Base-by-base conservation (phyloP, 2,113 vertebrate species). In the Aspidoscelis tigris region DNA sequence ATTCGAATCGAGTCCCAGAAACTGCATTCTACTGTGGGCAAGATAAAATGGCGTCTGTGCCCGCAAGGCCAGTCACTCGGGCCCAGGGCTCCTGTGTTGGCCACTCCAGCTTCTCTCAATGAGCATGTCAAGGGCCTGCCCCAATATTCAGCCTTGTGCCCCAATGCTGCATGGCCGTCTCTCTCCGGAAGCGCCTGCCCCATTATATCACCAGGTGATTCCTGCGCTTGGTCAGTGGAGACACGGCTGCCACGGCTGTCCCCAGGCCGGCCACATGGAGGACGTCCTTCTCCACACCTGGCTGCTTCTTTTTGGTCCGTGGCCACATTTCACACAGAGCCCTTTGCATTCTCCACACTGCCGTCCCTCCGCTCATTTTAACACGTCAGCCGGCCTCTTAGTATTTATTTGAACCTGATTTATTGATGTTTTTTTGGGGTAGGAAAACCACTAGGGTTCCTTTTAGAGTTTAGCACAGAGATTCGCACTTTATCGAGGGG, bases 351-450 rank as follows among this genome's bases (percentile, higher is more conserved):
- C 75, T 65, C 39, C 22, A n/a, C 6, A 7, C 41, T n/a, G 9
- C 14, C 33, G 33, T 33, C 24, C 20, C 33, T n/a, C 73, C 50
- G 73, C 9, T 75, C 22, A 7, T 21, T 26, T 65, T 43, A 66
- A 24, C 44, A 66, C 18, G 14, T 66, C 61, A 26, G 64, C 41
- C 26, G 22, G 41, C 10, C 22, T 61, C 58, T 24, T 82, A 12
- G 6, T 80, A 80, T 85, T 85, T 85, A 85, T 85, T 80, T 74
- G 33, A 21, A 55, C 55, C 70, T 33, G 84, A 55, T 71, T 71
- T 21, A 68, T 58, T 65, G 33, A 9, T 50, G 16, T 24, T 33
- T 33, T 33, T 33, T 33, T 33, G 33, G 10, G 39, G 12, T 50
- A 9, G 47, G 2, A 50, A 50, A 50, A 50, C 5, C 47, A 2